A percentile compares a stretch with the other conserved stretches of the same genome.
phyloP scores from a whole-genome alignment of 2,113 vertebrate genomes.

The Ammodytes marinus region DNA sequence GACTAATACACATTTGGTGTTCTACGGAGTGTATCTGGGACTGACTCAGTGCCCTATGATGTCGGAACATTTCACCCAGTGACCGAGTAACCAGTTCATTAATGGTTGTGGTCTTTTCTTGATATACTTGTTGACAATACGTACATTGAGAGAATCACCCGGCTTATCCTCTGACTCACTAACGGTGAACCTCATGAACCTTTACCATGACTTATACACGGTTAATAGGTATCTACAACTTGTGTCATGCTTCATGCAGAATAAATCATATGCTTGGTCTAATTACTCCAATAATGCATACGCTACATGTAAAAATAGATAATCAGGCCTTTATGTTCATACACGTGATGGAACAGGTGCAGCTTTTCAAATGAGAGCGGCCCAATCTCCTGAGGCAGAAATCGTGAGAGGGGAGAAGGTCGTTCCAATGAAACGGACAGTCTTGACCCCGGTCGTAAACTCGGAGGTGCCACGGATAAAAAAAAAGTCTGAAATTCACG shows the following conservation, averaged over 20 bases:
- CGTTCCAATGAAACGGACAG: conserved; percentile 57
- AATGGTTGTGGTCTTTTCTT: not conserved
- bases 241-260: not conserved
- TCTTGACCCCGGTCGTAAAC: conserved; percentile 74
- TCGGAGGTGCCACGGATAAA: conserved; percentile 47
- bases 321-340: conserved; percentile 56
- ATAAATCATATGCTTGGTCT: not conserved
- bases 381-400: conserved; percentile 58
- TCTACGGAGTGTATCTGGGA: not conserved
- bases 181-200: not conserved
- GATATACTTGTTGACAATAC: not conserved
- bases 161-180: not conserved
- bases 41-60: not conserved
- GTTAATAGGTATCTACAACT: not conserved
- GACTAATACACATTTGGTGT: conserved; percentile 2
- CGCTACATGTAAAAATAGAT: conserved; percentile 70
- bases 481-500: conserved; percentile 76
- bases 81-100: not conserved
- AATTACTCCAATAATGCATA: conserved; percentile 25
- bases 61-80: not conserved
- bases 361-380: conserved; percentile 62
- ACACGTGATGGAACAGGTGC: conserved; percentile 77
- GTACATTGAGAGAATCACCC: not conserved
- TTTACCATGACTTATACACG: not conserved
- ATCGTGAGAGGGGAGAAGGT: conserved; percentile 79